Evolutionary conservation across 2,113 vertebrate species (phyloP).

Genomic region (Trichechus manatus): DNA sequence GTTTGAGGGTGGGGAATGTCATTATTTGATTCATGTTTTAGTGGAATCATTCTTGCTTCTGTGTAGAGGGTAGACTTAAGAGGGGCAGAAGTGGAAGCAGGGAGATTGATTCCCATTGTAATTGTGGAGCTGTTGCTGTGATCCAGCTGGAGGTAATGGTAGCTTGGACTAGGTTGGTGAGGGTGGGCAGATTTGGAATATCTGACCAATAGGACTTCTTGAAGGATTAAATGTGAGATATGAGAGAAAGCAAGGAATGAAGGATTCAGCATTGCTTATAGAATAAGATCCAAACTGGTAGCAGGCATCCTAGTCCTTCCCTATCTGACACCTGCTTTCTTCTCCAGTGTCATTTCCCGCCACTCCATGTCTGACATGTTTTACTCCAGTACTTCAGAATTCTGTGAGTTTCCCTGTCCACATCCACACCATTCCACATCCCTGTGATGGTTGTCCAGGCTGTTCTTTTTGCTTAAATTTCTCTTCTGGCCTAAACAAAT

Average conservation of each 20-base stretch:
- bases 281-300: background rate
- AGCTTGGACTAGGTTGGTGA: background rate
- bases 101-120: background rate
- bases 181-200: background rate
- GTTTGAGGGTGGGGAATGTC: background rate
- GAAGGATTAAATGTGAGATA: background rate
- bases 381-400: background rate
- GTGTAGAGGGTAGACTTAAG: background rate
- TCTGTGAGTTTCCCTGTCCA: background rate
- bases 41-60: background rate
- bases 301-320: background rate
- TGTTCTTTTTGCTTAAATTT: slow-evolving; percentile 28
- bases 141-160: background rate
- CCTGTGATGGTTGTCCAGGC: slow-evolving; percentile 21
- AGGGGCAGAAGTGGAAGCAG: background rate
- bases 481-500: background rate
- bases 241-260: background rate
- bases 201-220: background rate
- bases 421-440: background rate
- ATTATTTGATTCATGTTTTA: slow-evolving; percentile 15
- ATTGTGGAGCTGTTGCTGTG: background rate
- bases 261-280: background rate
- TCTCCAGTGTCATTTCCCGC: background rate
- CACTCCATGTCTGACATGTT: background rate
- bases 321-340: background rate